Evolutionary conservation across 1,140 invertebrate genomes (phyloP), one percentile per base, ranked within the genome.

Genomic region (Lethrus apterus): DNA sequence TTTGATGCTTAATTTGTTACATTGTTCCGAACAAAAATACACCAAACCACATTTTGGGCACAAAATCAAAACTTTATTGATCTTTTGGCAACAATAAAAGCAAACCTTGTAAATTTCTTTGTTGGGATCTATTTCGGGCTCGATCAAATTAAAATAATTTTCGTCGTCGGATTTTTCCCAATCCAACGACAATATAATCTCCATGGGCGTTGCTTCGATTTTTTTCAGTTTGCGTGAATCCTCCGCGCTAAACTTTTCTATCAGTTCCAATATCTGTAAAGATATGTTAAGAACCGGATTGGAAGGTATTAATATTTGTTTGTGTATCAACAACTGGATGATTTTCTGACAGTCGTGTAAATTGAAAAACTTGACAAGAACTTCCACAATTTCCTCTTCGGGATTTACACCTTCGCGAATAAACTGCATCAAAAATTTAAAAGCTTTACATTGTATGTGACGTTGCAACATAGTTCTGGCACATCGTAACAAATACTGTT

Each of bases 21-120:
- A 63, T 31, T 53, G 30, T 32, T 49, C 14, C 0, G 58, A 62
- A 46, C 61, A 62, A 35, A 62, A 63, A 36, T 55, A 46, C 7
- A 63, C 52, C 17, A 54, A 17, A 24, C 51, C 47, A 43, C 61
- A 63, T 21, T 43, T 47, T 1, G 59, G 57, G 36, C 61, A 63
- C 5, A 34, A 10, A 11, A 53, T 40, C 13, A 63, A 32, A 7
- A 32, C 11, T 30, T 55, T 53, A 32, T 54, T 33, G 15, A 30
- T 46, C 29, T 50, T 48, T 40, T 50, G 45, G 4, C 53, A 24
- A 44, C 61, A 63, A 15, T 60, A 44, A 44, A 51, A 63, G 29
- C 61, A 63, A 9, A 60, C 50, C n/a, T 47, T 47, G 30, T 60
- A 63, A 18, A 55, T 63, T 4, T 48, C 17, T 14, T 40, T 8